Conservation (phyloP, 2,113 vertebrate species). For the Marcusenius ussheri region DNA sequence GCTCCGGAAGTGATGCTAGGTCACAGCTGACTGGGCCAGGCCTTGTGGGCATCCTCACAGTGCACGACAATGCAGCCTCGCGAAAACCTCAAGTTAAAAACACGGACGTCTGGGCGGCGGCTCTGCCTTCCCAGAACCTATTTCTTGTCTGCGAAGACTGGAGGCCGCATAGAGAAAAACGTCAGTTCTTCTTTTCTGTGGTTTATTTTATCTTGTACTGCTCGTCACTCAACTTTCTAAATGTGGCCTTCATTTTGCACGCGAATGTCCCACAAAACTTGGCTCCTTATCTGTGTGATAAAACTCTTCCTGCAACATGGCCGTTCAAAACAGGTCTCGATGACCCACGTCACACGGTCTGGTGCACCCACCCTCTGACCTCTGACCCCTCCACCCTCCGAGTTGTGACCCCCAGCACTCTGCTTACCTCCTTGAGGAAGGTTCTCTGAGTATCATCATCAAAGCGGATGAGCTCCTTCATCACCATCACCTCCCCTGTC, state of each 20-base stretch:
- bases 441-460: slow-evolving; percentile 92
- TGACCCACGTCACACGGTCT: neutral
- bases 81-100: neutral
- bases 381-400: neutral
- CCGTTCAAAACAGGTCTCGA: neutral
- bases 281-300: neutral
- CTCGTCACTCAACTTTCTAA: neutral
- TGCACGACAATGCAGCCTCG: neutral
- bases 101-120: neutral
- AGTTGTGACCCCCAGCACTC: neutral
- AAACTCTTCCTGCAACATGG: neutral
- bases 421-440: slow-evolving; percentile 85
- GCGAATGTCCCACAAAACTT: neutral
- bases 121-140: neutral
- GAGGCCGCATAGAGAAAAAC: neutral
- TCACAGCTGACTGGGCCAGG: neutral
- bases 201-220: neutral
- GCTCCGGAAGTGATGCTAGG: neutral
- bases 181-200: neutral
- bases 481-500: slow-evolving; percentile 97
- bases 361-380: neutral
- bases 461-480: slow-evolving; percentile 96
- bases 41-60: no score
- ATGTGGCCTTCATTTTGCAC: neutral
- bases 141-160: neutral